Evolutionary conservation across 2,113 vertebrate genomes (phyloP), one percentile per base, ranked within the genome.

Genomic region (Colius striatus): DNA sequence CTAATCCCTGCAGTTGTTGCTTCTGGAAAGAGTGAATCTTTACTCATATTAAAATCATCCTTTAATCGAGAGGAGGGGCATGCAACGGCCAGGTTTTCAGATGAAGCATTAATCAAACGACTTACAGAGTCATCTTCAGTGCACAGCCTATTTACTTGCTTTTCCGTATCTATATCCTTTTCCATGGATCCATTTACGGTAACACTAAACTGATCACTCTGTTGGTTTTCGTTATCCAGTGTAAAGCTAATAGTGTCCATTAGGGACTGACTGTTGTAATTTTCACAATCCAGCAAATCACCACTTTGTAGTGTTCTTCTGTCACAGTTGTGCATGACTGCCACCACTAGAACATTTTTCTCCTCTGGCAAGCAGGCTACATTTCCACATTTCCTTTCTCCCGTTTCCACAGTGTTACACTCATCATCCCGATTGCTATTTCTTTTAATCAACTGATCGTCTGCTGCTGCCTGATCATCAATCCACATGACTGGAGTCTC

Each of bases 381-480:
- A 80, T 79, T 97, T 87, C 94, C 96, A 97, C 94, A 97, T 83
- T 94, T 97, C 82, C 92, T 97, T 34, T 97, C 97, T 95, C 92
- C 96, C 34, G 84, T 87, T 96, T 98, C 97, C 82, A 92, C 45
- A 73, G 94, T 30, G 79, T 95, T 97, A 87, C 93, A 97, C 20
- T 97, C 96, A 91, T 95, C 97, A 89, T 97, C 94, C 50, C 5
- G 84, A 92, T 74, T 96, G 90, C 70, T 95, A 72, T 74, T 98
- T 89, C 94, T 98, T 96, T 96, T 98, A 88, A 97, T 83, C 93
- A 98, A 29, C 2, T 97, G 97, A 86, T 97, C 97, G 22, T 98
- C 98, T 80, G 98, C 97, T 87, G 97, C 96, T 22, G 98, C 97
- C 96, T 98, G 97, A 91, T 99, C 99, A 93, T 98, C 98, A 92